phyloP scores from a whole-genome alignment of 1,140 invertebrate species.

The Uloborus diversus region DNA sequence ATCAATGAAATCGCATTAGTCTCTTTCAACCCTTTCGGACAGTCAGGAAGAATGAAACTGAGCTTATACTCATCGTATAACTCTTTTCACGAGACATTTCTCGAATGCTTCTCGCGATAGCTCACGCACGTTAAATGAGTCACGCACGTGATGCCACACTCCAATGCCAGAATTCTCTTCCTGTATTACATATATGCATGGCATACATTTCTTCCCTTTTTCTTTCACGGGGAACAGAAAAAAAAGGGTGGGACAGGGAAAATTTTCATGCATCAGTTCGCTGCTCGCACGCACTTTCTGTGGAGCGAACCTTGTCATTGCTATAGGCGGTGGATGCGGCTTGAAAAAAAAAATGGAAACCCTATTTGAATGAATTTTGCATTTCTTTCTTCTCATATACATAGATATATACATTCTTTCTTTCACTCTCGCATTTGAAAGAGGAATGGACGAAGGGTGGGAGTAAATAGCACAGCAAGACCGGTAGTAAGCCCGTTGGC shows the following conservation, averaged over 20 bases:
- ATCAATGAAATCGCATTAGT: no score
- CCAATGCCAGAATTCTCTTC: neutral
- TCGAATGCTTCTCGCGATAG: no score
- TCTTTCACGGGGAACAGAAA: neutral
- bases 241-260: conserved; percentile 7
- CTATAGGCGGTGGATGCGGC: neutral
- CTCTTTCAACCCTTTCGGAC: no score
- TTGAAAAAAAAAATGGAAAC: conserved; percentile 21
- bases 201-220: conserved; percentile 22
- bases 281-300: conserved; percentile 34
- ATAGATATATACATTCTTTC: conserved; percentile 34
- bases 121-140: conserved; percentile 24
- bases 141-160: conserved; percentile 27
- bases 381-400: conserved; percentile 44
- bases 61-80: no score
- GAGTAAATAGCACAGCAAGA: conserved; percentile 18
- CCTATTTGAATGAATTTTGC: conserved; percentile 55
- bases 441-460: conserved; percentile 28
- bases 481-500: conserved; percentile 32
- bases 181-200: conserved; percentile 24
- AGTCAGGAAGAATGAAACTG: no score
- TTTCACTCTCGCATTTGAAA: conserved; percentile 28
- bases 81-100: no score
- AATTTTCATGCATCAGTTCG: conserved; percentile 36
- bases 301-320: conserved; percentile 50